Base-by-base conservation (phyloP, 2,888 invertebrate species). In the Pristionchus maxplancki region DNA sequence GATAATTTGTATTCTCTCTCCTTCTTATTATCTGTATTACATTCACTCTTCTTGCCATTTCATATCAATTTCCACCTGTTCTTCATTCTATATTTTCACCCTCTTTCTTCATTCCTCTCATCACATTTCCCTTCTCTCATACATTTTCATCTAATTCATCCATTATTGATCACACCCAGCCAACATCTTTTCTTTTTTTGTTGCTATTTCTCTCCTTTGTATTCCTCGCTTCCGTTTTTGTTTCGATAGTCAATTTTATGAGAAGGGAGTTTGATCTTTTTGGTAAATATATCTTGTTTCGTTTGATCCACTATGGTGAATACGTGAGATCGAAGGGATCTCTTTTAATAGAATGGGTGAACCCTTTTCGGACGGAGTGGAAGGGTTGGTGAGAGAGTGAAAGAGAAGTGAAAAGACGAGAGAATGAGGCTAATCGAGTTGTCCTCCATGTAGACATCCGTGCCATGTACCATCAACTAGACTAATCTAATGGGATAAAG, bases 41-140 rank as follows among this genome's bases (percentile, higher is more conserved):
- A 78, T 44, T 78, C 17, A 31, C 17, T 40, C 24, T 40, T 40
- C n/a, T 37, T 24, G 20, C 34, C 44, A n/a, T 78, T 37, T 78
- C 78, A 34, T 15, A n/a, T 78, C 78, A 31, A 9, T 40, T 44
- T 37, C 44, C 37, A 40, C 40, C 34, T 44, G 28, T 44, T 78
- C 40, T 40, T 13, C 40, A 15, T 87, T 53, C 34, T 48, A 37
- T 20, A 50, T 44, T 15, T 62, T 48, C 34, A 5, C 53, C 50
- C 34, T 24, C 44, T n/a, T 24, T 87, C 44, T 37, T 88, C 74
- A 50, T 84, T 64, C 85, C 28, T 78, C 78, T 44, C 78, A 44
- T 40, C 20, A 40, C 11, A 20, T 78, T n/a, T 40, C 44, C 44
- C 24, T 8, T 78, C 44, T 37, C 37, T 11, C 34, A 67, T 34